Evolutionary conservation across 1,140 invertebrate species (phyloP), one percentile per base, ranked within the genome.

Genomic region (Drosophila kurseongensis): DNA sequence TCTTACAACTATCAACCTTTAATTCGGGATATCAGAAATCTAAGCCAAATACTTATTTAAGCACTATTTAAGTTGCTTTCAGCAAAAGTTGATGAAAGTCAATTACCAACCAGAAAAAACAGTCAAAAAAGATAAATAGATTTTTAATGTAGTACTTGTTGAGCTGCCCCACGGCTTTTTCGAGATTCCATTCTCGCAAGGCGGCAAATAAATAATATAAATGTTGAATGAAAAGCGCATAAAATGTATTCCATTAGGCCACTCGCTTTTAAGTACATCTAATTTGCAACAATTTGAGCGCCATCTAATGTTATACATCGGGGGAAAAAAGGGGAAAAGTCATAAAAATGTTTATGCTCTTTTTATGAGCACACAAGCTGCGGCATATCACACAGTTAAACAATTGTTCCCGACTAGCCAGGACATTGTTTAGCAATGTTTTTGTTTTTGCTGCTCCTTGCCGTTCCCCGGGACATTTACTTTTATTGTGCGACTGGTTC

Each of bases 311-410:
- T 16, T 36, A 16, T 41, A 44, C 63, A 69, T 36, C 1, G 14
- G 12, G 18, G 36, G 50, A 42, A 76, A 42, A 77, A 76, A 76
- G 75, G 75, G 75, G 74, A 57, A 68, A 68, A 77, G 73, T 38
- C 73, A 77, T 77, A 77, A 77, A 77, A 77, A 77, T 76, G 62
- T 77, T 77, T 77, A 77, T 77, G 55, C 63, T 40, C 74, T 56
- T 77, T 77, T 77, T 77, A 77, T 77, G 63, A 68, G 74, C 73
- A 77, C 62, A 77, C 75, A 77, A 77, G 75, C 73, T 77, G 75
- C 63, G 75, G 73, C 75, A 69, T 61, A 77, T 77, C 75, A 77
- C 75, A 77, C 75, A 77, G 74, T 77, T 77, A 77, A 77, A 77
- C 74, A 77, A 77, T 77, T 77, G 74, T 54, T 66, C 42, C 48